Evolutionary conservation across 2,797 vertebrate genomes (phyloP), one percentile per base, ranked within the genome.

Genomic region (Propithecus perrieri): DNA sequence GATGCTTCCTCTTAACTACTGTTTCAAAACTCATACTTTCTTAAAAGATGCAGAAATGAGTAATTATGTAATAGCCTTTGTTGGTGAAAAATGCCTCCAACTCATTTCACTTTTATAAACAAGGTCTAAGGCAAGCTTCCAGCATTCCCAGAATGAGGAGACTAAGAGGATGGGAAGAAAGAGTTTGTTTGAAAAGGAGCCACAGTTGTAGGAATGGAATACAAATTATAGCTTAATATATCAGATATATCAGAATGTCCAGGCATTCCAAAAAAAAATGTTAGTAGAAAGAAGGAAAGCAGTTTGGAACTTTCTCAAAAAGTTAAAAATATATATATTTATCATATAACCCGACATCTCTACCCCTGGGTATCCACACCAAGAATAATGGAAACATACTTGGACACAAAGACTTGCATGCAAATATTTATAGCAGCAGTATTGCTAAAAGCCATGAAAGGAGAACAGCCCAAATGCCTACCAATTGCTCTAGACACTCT

Each of bases 91-190:
- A 72, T 30, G 10, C 15, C 41, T 87, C 33, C 24, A 85, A 93
- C 50, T 95, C 48, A 93, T 46, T 81, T 89, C 69, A 85, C 18
- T 76, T 80, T 78, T 71, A 84, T 59, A 84, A 92, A 57, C 71
- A 43, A 67, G 6, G 13, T 67, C 2, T 38, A 72, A 35, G 46
- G 67, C 76, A 79, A 48, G 20, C 13, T 83, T n/a, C 55, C 72
- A 84, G 41, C 24, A 43, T 35, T 26, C 15, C 0, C 55, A 71
- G 85, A 78, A 63, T 12, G 11, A 96, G 22, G 18, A 80, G 43
- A 57, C 59, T 61, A 26, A 35, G 6, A 89, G 22, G 63, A 41
- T 17, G 20, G 7, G 20, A 30, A n/a, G 24, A 41, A 55, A 67
- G n/a, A 15, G 15, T 65, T 57, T 81, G 10, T 48, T 61, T 63